These are phyloP conservation scores for Kuschelorhynchus macadamiae DNA, from an alignment of 2,888 invertebrate genomes.

Conservation along the genomic window DNA sequence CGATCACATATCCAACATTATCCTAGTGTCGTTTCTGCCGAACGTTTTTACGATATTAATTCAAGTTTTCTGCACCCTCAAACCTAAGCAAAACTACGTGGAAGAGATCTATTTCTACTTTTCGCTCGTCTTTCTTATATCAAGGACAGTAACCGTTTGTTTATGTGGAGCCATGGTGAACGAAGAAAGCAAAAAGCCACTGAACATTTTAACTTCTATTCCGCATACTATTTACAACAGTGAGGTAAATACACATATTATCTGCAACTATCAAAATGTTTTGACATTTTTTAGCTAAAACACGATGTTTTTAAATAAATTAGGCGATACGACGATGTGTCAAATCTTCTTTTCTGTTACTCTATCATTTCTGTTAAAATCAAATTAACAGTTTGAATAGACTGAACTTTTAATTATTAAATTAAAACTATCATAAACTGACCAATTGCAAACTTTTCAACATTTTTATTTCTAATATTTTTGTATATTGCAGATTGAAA, in stretches of 20 bases:
- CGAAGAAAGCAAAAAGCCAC: slow-evolving; percentile 62
- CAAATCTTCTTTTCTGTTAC: no score
- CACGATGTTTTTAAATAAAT: no score
- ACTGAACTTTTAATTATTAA: no score
- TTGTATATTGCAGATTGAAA: slow-evolving; percentile 46
- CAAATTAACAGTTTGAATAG: no score
- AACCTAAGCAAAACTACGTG: slow-evolving; percentile 57
- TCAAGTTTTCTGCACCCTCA: slow-evolving; percentile 78
- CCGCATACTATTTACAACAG: slow-evolving; percentile 75
- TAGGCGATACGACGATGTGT: no score
- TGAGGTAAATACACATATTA: no score
- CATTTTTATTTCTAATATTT: no score
- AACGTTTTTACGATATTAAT: slow-evolving; percentile 82
- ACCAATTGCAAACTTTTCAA: no score
- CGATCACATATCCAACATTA: slow-evolving; percentile 74
- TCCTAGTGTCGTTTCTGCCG: slow-evolving; percentile 77
- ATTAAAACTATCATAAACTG: no score
- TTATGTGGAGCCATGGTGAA: slow-evolving; percentile 63
- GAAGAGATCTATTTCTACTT: slow-evolving; percentile 60
- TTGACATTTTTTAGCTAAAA: no score
- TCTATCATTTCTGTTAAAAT: no score
- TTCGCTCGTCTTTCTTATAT: slow-evolving; percentile 64
- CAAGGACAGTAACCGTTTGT: slow-evolving; percentile 60
- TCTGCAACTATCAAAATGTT: no score
- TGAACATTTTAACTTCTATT: slow-evolving; percentile 74